Conservation (phyloP, 1,140 invertebrate species). For the Atopsyche davidsoni region DNA sequence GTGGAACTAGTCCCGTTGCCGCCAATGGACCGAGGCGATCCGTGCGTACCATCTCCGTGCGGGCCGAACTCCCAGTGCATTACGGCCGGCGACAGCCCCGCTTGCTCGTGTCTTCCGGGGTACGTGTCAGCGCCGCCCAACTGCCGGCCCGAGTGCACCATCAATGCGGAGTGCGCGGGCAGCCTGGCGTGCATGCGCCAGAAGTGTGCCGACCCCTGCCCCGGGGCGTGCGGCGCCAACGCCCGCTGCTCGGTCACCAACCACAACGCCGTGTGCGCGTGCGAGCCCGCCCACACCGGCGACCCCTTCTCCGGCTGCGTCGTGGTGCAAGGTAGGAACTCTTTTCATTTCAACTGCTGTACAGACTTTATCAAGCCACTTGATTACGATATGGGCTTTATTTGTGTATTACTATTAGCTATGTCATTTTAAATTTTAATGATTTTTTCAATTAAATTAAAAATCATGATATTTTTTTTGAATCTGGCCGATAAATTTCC, state of each 20-base stretch:
- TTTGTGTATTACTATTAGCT: too few relatives aligned
- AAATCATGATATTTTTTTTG: too few relatives aligned
- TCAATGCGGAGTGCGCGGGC: slow-evolving; percentile 65
- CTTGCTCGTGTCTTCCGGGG: slow-evolving; percentile 68
- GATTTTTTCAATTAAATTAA: too few relatives aligned
- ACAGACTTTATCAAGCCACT: too few relatives aligned
- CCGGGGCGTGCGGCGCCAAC: slow-evolving; percentile 58
- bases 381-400: too few relatives aligned
- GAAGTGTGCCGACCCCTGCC: slow-evolving; percentile 67
- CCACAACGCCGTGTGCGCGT: slow-evolving; percentile 65
- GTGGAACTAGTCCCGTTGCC: too few relatives aligned
- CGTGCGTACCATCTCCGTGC: slow-evolving; percentile 69
- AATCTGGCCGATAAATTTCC: too few relatives aligned
- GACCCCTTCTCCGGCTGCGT: slow-evolving; percentile 69
- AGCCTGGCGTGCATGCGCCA: slow-evolving; percentile 63
- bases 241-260: slow-evolving; percentile 62
- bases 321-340: slow-evolving; percentile 43
- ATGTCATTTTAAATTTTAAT: too few relatives aligned
- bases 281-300: slow-evolving; percentile 61
- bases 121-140: slow-evolving; percentile 73
- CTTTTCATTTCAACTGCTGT: slow-evolving; percentile 8
- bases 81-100: slow-evolving; percentile 54
- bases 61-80: slow-evolving; percentile 67
- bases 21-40: too few relatives aligned
- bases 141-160: slow-evolving; percentile 76